Conservation (phyloP, 2,888 invertebrate species). For the Acronicta leporina region DNA sequence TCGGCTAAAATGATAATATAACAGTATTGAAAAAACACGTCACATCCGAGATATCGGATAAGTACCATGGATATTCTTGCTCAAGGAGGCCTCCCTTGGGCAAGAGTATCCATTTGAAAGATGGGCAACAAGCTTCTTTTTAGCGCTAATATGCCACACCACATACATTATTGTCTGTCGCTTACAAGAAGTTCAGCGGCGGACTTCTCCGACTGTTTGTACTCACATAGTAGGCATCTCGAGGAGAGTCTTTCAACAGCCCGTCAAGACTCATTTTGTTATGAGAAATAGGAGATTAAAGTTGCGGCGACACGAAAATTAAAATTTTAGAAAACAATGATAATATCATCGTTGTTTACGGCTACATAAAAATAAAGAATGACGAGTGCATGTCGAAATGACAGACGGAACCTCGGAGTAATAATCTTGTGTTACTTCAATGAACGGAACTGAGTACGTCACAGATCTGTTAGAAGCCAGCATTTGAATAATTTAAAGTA, state of each 20-base stretch:
- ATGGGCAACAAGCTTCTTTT: neutral
- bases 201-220: neutral
- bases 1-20: slow-evolving; percentile 41
- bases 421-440: too few relatives aligned
- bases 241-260: slow-evolving; percentile 27
- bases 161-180: neutral
- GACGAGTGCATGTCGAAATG: slow-evolving; percentile 8
- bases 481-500: neutral
- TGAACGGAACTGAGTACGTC: too few relatives aligned
- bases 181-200: neutral
- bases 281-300: slow-evolving; percentile 7
- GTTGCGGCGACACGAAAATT: slow-evolving; percentile 9
- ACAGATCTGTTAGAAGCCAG: slow-evolving; percentile 19
- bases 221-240: slow-evolving; percentile 45
- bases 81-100: too few relatives aligned
- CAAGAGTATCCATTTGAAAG: too few relatives aligned
- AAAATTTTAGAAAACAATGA: slow-evolving; percentile 8
- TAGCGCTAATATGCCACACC: neutral
- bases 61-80: too few relatives aligned
- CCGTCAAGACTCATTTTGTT: slow-evolving; percentile 32
- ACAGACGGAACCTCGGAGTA: slow-evolving; percentile 20
- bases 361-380: slow-evolving; percentile 1
- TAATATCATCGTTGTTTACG: slow-evolving; percentile 19
- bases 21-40: too few relatives aligned
- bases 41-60: too few relatives aligned